These are phyloP conservation scores for Danaus plexippus DNA, from an alignment of 1,140 invertebrate genomes.

Conservation along the genomic window DNA sequence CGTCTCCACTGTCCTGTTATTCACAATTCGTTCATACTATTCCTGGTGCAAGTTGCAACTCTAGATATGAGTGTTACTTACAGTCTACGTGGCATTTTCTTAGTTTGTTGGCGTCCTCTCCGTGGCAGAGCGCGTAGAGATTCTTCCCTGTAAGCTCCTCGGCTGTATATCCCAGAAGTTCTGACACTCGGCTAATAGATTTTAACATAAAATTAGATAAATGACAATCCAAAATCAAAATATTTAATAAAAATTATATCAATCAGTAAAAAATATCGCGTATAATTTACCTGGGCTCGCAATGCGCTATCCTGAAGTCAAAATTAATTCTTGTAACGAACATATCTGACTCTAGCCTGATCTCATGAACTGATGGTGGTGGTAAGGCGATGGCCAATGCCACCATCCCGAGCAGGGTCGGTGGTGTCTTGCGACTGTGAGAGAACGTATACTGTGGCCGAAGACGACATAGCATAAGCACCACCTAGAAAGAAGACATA, in stretches of 20 bases:
- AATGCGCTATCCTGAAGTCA: conserved; percentile 96
- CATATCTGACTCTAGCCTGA: conserved; percentile 95
- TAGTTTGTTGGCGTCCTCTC: conserved; percentile 93
- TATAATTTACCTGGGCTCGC: conserved; percentile 88
- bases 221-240: no score
- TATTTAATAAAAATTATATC: no score
- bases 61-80: conserved; percentile 23
- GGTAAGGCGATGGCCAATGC: conserved; percentile 95
- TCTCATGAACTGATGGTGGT: conserved; percentile 96
- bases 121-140: conserved; percentile 94
- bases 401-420: conserved; percentile 92
- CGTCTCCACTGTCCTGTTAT: neutral
- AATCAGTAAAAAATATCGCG: no score
- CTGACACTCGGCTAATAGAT: conserved; percentile 83
- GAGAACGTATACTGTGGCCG: conserved; percentile 94
- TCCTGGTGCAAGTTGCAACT: neutral
- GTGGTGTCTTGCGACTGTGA: conserved; percentile 86
- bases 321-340: conserved; percentile 97
- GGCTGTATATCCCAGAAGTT: conserved; percentile 91
- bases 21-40: neutral
- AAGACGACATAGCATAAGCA: conserved; percentile 90
- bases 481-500: conserved; percentile 80
- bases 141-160: conserved; percentile 96
- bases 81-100: conserved; percentile 86
- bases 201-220: no score